A percentile compares a stretch with the other conserved stretches of the same genome.
phyloP scores from a whole-genome alignment of 2,113 vertebrate genomes.

The Pantherophis guttatus region DNA sequence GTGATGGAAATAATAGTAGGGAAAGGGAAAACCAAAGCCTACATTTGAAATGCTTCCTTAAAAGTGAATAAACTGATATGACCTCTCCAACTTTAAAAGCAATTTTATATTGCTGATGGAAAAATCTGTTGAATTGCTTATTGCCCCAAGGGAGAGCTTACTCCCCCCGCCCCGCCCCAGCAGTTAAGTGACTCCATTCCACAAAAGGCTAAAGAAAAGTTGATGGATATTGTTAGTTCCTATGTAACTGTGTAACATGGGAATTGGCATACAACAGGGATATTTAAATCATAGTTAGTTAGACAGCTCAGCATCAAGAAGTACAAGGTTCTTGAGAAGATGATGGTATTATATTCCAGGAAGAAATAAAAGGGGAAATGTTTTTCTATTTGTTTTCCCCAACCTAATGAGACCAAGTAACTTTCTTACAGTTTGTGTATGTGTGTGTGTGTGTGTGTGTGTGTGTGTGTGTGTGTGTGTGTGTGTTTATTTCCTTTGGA shows the following conservation, averaged over 20 bases:
- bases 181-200: neutral
- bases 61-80: slow-evolving; percentile 2
- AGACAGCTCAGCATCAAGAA: neutral
- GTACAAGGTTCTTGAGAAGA: neutral
- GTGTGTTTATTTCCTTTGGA: neutral
- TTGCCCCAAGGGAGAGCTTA: neutral
- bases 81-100: neutral
- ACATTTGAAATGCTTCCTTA: neutral
- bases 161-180: neutral
- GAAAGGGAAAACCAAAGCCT: neutral
- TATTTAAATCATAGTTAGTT: neutral
- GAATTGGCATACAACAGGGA: neutral
- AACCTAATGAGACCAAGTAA: neutral
- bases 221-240: neutral
- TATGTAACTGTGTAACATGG: neutral
- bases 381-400: neutral
- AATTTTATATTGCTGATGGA: neutral
- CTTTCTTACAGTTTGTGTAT: neutral
- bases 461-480: too few relatives aligned
- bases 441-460: too few relatives aligned
- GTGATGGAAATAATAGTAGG: neutral
- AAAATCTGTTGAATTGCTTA: slow-evolving; percentile 8
- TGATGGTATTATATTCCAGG: neutral
- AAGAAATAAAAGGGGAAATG: neutral
- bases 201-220: neutral